A percentile compares a stretch with the other conserved stretches of the same genome.
phyloP scores from a whole-genome alignment of 2,797 vertebrate genomes.

The Anas acuta region DNA sequence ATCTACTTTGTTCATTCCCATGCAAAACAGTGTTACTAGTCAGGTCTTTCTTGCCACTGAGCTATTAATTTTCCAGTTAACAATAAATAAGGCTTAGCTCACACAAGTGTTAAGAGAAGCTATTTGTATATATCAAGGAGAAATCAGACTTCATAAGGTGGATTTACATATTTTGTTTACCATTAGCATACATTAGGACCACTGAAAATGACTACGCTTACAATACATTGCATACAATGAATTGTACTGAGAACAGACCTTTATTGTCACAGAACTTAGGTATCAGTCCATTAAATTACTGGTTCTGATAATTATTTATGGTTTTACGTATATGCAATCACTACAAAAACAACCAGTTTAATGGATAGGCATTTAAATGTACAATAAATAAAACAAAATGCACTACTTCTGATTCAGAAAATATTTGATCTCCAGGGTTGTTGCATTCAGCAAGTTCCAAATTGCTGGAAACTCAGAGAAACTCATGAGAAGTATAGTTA shows the following conservation, averaged over 20 bases:
- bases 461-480: neutral
- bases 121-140: neutral
- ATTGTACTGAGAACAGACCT: conserved; percentile 27
- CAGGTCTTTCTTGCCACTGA: neutral
- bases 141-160: conserved; percentile 24
- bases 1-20: neutral
- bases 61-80: neutral
- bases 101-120: conserved; percentile 10
- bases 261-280: conserved; percentile 1
- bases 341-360: neutral
- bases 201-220: conserved; percentile 2
- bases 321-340: neutral
- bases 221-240: neutral
- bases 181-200: conserved; percentile 18
- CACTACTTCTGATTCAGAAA: neutral
- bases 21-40: neutral
- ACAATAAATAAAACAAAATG: neutral
- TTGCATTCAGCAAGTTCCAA: neutral
- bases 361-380: neutral
- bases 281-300: neutral
- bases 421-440: neutral
- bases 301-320: neutral
- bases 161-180: conserved; percentile 56
- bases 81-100: neutral
- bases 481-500: neutral